A percentile compares a stretch with the other conserved stretches of the same genome.
Conservation (phyloP, 2,797 vertebrate species). For the Vireo griseus region DNA sequence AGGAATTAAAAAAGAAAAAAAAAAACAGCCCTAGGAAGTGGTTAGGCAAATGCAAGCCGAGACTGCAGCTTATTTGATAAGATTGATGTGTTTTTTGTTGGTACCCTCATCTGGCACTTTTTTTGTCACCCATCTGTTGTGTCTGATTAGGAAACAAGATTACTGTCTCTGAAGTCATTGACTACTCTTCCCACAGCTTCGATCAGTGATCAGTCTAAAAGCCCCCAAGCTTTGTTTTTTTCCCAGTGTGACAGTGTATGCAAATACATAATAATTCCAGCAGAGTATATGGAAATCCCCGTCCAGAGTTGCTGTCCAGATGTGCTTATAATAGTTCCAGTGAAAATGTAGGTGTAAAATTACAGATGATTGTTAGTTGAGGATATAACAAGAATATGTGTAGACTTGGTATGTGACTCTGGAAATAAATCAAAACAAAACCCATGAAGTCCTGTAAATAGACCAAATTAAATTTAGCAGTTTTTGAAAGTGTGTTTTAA, state of each 20-base stretch:
- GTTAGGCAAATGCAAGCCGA: background rate
- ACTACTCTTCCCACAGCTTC: background rate
- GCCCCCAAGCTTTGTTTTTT: background rate
- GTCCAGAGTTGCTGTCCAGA: background rate
- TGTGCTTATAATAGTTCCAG: background rate
- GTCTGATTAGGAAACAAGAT: background rate
- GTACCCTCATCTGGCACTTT: slow-evolving; percentile 12
- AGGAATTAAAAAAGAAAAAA: background rate
- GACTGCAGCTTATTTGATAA: background rate
- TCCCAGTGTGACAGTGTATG: background rate
- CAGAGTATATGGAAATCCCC: background rate
- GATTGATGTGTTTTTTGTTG: background rate
- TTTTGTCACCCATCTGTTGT: background rate
- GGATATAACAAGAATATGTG: background rate
- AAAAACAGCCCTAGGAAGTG: background rate
- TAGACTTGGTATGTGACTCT: background rate
- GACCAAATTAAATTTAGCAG: background rate
- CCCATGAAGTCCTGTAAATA: background rate
- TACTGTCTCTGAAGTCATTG: background rate
- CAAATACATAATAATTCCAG: background rate
- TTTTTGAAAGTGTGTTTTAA: slow-evolving; percentile 20
- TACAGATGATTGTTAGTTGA: background rate
- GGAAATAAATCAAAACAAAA: background rate
- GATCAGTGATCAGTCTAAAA: background rate
- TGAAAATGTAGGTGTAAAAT: background rate